Evolutionary conservation across 2,113 vertebrate genomes (phyloP).

Genomic region (Felis catus): DNA sequence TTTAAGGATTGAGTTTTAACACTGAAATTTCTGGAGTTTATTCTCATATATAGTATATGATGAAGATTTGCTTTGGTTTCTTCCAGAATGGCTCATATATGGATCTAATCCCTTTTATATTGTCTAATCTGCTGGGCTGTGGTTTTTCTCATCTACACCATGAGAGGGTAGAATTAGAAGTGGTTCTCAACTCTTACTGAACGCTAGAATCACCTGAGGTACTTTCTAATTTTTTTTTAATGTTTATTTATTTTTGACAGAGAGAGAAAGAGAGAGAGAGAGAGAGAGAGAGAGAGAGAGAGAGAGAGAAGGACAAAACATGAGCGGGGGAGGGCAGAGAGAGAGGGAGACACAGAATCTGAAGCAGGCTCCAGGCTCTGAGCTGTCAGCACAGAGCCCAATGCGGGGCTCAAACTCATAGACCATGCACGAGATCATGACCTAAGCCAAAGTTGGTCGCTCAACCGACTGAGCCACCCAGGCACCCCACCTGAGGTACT

Average conservation of each 20-base stretch:
- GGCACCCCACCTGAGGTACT: not conserved
- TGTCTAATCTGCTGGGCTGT: not conserved
- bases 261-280: too few species aligned
- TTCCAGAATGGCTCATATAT: not conserved
- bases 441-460: too few species aligned
- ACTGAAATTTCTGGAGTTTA: constrained; percentile 21
- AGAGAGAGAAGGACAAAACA: too few species aligned
- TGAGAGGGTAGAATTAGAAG: not conserved
- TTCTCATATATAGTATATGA: not conserved
- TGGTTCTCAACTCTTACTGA: not conserved
- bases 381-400: too few species aligned
- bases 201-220: not conserved
- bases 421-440: too few species aligned
- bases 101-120: not conserved
- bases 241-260: too few species aligned
- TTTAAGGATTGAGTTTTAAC: not conserved
- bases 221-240: not conserved
- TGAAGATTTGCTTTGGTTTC: not conserved
- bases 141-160: not conserved
- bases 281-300: too few species aligned
- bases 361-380: too few species aligned
- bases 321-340: too few species aligned
- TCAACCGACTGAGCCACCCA: too few species aligned
- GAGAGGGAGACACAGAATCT: too few species aligned
- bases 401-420: too few species aligned